A percentile compares a stretch with the other conserved stretches of the same genome.
Conservation (phyloP, 2,113 vertebrate genomes). For the Climacteris rufus region DNA sequence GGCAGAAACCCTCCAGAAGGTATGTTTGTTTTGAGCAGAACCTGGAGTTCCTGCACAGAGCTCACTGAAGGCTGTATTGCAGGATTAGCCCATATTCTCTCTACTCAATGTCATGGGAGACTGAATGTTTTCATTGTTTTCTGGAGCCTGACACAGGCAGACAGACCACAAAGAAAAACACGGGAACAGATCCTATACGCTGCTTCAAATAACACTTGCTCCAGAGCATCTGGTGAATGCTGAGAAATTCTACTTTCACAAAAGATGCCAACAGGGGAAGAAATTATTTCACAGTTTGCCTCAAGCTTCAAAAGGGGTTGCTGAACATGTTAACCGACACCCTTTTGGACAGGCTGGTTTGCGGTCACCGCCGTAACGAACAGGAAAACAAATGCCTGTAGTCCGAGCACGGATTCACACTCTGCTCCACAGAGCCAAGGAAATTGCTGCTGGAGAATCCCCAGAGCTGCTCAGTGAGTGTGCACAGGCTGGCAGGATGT, state of each 20-base stretch:
- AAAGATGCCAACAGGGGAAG: slow-evolving; percentile 44
- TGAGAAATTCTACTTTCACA: slow-evolving; percentile 32
- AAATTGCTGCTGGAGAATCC: not conserved
- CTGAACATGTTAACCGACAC: not conserved
- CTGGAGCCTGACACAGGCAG: slow-evolving; percentile 51
- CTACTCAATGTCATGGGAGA: slow-evolving; percentile 9
- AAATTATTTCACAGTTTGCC: slow-evolving; percentile 33
- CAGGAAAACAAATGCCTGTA: slow-evolving; percentile 13
- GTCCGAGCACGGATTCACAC: not conserved
- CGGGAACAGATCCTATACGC: not conserved
- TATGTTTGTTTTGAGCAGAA: slow-evolving; percentile 60
- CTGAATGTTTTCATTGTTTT: slow-evolving; percentile 31
- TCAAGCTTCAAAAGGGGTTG: slow-evolving; percentile 12
- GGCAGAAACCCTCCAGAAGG: slow-evolving; percentile 29
- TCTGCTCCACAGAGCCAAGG: not conserved
- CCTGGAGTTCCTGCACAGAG: not conserved
- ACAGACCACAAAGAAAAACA: slow-evolving; percentile 55
- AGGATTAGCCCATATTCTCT: not conserved
- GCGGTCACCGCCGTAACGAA: not conserved
- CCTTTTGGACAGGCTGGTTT: slow-evolving; percentile 25
- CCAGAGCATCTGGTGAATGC: slow-evolving; percentile 28
- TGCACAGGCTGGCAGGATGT: not conserved
- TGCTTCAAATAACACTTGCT: slow-evolving; percentile 44
- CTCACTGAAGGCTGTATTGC: not conserved
- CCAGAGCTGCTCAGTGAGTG: not conserved